Evolutionary conservation across 2,888 invertebrate genomes (phyloP).

Genomic region (Dendrolimus pini): DNA sequence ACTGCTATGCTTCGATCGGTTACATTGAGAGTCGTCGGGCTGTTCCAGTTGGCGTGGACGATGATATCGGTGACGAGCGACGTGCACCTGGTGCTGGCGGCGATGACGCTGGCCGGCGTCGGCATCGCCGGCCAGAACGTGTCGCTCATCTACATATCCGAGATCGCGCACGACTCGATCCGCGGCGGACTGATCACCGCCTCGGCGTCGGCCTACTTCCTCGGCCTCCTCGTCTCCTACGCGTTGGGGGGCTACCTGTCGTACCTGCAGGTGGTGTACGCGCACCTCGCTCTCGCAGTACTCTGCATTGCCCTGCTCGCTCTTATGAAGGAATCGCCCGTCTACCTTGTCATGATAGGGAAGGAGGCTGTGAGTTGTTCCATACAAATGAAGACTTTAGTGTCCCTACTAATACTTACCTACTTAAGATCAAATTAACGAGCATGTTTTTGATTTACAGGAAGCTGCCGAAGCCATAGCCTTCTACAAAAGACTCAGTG

Average conservation of each 20-base stretch:
- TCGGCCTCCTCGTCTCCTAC: constrained; percentile 50
- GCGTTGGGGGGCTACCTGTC: constrained; percentile 44
- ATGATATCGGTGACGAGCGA: constrained; percentile 42
- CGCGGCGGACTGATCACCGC: constrained; percentile 50
- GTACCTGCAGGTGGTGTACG: constrained; percentile 38
- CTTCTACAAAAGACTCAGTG: constrained; percentile 34
- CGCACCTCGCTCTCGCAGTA: constrained; percentile 30
- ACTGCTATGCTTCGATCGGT: too few species aligned
- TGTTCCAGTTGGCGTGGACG: constrained; percentile 48
- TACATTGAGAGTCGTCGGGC: too few species aligned
- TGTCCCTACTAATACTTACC: too few species aligned
- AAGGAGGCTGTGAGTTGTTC: constrained; percentile 37
- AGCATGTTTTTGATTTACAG: constrained; percentile 19
- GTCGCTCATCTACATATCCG: constrained; percentile 53
- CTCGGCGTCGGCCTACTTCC: constrained; percentile 42
- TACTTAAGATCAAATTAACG: too few species aligned
- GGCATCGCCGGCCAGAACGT: constrained; percentile 58
- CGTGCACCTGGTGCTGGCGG: constrained; percentile 37
- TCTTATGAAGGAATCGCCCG: constrained; percentile 43
- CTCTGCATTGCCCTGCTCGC: constrained; percentile 27
- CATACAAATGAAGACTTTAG: too few species aligned
- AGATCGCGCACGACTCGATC: constrained; percentile 55
- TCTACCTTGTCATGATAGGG: constrained; percentile 37
- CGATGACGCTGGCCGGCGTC: constrained; percentile 39
- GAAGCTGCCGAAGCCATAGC: constrained; percentile 43